Conservation (phyloP, 2,113 vertebrate genomes). For the Pangasianodon gigas region DNA sequence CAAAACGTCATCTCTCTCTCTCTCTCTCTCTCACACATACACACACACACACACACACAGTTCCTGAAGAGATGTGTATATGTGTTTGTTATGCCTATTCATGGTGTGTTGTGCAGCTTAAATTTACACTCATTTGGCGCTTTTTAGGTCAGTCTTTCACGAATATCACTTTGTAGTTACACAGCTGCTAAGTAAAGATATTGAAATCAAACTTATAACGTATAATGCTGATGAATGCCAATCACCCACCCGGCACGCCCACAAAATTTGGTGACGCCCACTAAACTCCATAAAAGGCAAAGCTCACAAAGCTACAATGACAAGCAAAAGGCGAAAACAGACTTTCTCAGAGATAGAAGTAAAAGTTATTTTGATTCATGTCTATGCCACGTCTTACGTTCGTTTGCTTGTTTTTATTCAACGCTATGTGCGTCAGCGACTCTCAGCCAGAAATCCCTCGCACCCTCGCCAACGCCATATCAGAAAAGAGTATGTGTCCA, state of each 20-base stretch:
- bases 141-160: not conserved
- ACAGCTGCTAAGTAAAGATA: not conserved
- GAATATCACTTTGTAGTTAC: not conserved
- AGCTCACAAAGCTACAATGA: not conserved
- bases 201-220: not conserved
- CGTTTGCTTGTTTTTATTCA: too few relatives aligned
- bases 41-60: not conserved
- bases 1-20: not conserved
- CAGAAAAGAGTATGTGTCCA: too few relatives aligned
- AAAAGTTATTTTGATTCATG: too few relatives aligned
- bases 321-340: not conserved
- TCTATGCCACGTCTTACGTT: too few relatives aligned
- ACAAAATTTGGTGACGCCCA: not conserved
- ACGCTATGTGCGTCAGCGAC: too few relatives aligned
- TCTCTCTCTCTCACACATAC: not conserved
- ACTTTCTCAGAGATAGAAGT: too few relatives aligned
- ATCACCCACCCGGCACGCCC: not conserved
- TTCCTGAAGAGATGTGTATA: not conserved
- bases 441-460: too few relatives aligned
- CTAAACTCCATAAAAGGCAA: not conserved
- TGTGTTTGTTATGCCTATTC: not conserved
- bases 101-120: not conserved
- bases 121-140: not conserved
- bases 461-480: too few relatives aligned
- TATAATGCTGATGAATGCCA: not conserved